Evolutionary conservation across 2,888 invertebrate species (phyloP).

Genomic region (Lagria hirta): DNA sequence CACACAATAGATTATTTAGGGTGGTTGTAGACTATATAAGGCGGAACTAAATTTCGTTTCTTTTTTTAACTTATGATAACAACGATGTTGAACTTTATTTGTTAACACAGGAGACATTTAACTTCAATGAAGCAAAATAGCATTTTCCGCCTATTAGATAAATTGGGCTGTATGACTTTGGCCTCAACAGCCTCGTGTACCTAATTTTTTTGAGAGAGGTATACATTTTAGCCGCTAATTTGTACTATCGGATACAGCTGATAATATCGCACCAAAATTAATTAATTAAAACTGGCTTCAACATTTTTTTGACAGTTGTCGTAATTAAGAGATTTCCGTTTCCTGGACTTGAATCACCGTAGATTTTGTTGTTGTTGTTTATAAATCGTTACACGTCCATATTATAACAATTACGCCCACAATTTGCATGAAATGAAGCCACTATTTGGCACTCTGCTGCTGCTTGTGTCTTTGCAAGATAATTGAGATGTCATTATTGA

Average conservation of each 20-base stretch:
- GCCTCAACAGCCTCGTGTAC: constrained; percentile 22
- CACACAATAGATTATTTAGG: no score
- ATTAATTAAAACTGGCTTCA: background rate
- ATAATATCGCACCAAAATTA: constrained; percentile 1
- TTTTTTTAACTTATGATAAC: background rate
- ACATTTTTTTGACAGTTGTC: background rate
- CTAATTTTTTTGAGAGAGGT: background rate
- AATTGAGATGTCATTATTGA: no score
- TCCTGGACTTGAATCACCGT: constrained; percentile 4
- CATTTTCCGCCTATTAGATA: constrained; percentile 34
- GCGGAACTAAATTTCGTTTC: constrained; percentile 5
- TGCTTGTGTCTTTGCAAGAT: no score
- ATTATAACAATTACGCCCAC: constrained; percentile 1
- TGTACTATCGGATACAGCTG: background rate
- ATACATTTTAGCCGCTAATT: no score
- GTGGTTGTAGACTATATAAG: no score
- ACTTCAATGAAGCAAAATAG: constrained; percentile 35
- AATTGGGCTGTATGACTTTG: constrained; percentile 28
- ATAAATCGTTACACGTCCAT: background rate
- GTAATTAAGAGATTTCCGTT: constrained; percentile 5
- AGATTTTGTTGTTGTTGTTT: no score
- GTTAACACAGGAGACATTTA: constrained; percentile 37
- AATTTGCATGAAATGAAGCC: background rate
- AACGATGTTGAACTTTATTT: constrained; percentile 34
- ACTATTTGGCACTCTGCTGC: no score